These are phyloP conservation scores for Pangasius krempfi DNA, from an alignment of 2,797 vertebrate genomes.

Conservation along the genomic window DNA sequence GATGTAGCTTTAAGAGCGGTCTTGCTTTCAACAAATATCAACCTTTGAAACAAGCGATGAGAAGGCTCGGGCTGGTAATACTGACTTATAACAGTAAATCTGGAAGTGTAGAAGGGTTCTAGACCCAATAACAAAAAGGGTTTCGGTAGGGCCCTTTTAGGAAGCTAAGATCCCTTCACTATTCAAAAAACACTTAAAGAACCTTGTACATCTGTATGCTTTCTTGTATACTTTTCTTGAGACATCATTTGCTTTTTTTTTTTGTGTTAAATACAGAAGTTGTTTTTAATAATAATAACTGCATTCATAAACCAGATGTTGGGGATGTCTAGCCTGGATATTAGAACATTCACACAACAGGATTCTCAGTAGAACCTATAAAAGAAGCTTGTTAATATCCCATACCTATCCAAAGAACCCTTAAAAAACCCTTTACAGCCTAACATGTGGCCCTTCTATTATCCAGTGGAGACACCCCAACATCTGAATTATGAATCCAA, in stretches of 20 bases:
- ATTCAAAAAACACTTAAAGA: neutral
- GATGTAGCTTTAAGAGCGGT: neutral
- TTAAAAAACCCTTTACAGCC: neutral
- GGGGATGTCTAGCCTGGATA: neutral
- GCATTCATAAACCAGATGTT: neutral
- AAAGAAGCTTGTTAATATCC: neutral
- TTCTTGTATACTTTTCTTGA: neutral
- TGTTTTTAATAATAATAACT: neutral
- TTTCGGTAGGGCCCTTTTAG: neutral
- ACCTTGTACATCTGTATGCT: neutral
- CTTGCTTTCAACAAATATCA: constrained; percentile 1
- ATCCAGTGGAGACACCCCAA: neutral
- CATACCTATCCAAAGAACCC: neutral
- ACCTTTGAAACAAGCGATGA: neutral
- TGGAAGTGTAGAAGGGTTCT: neutral
- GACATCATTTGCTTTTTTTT: neutral
- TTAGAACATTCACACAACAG: neutral
- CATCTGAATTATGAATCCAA: neutral
- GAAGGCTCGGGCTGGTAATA: neutral
- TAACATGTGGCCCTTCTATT: neutral
- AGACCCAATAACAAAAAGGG: neutral
- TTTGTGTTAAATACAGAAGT: neutral
- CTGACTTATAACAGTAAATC: neutral
- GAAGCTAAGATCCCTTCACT: neutral
- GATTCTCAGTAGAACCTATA: neutral